Percentiles rank a stretch among this genome's conserved stretches.
Evolutionary conservation across 2,113 vertebrate genomes (phyloP).

Genomic region (Stigmatopora argus): DNA sequence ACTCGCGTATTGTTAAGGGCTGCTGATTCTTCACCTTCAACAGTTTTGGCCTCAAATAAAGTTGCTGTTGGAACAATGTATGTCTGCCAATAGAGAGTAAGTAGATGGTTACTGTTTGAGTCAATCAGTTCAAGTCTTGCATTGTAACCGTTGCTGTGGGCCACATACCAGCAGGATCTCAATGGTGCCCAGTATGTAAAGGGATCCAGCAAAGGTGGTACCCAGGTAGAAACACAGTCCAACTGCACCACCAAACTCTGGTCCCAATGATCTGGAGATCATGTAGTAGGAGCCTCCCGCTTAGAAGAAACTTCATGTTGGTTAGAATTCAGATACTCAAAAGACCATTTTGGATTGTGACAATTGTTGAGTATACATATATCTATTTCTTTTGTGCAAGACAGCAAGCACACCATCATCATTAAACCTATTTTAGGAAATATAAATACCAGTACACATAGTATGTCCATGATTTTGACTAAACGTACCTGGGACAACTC

Average conservation of each 20-base stretch:
- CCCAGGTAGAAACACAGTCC: slow-evolving; percentile 75
- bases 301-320: slow-evolving; percentile 18
- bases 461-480: neutral
- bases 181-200: slow-evolving; percentile 76
- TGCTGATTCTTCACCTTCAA: slow-evolving; percentile 28
- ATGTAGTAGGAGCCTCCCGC: slow-evolving; percentile 79
- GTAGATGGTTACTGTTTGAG: neutral
- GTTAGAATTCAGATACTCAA: slow-evolving; percentile 5
- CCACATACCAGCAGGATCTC: slow-evolving; percentile 72
- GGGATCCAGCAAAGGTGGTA: slow-evolving; percentile 75
- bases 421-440: neutral
- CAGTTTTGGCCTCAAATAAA: slow-evolving; percentile 58
- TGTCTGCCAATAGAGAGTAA: slow-evolving; percentile 60
- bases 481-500: slow-evolving; percentile 85
- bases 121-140: neutral
- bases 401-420: neutral
- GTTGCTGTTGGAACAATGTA: slow-evolving; percentile 81
- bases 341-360: neutral
- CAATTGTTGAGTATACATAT: neutral
- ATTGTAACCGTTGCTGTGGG: neutral
- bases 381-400: neutral
- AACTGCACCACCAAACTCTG: slow-evolving; percentile 76
- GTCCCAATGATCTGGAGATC: slow-evolving; percentile 76
- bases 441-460: neutral
- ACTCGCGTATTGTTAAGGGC: slow-evolving; percentile 82